phyloP scores from a whole-genome alignment of 1,140 invertebrate species.

The Teleopsis dalmanni region DNA sequence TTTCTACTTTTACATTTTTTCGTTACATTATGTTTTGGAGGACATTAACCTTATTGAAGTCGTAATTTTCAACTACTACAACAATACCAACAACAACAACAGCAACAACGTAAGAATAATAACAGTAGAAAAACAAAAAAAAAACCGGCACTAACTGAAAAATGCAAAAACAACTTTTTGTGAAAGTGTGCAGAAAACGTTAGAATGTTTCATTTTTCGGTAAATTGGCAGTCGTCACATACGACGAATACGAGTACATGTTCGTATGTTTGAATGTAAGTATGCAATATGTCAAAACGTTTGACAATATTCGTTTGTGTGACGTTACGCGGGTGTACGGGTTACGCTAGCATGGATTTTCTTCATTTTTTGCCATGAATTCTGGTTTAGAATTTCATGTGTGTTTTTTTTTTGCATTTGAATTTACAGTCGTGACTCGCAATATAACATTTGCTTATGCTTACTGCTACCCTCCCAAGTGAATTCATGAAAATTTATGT shows the following conservation, averaged over 20 bases:
- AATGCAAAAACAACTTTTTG: too few relatives aligned
- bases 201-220: conserved; percentile 5
- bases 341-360: not conserved
- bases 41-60: conserved; percentile 15
- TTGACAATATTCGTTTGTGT: too few relatives aligned
- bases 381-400: not conserved
- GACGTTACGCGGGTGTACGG: too few relatives aligned
- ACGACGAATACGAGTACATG: not conserved
- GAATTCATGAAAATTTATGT: too few relatives aligned
- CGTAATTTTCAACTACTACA: conserved; percentile 7
- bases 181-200: conserved; percentile 12
- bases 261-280: not conserved
- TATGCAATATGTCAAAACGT: too few relatives aligned
- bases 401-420: too few relatives aligned
- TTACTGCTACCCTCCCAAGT: too few relatives aligned
- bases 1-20: conserved; percentile 12
- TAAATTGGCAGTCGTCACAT: not conserved
- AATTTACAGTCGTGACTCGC: too few relatives aligned
- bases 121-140: too few relatives aligned
- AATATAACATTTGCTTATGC: too few relatives aligned
- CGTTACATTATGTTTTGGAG: conserved; percentile 15
- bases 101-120: not conserved
- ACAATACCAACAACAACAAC: not conserved
- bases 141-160: too few relatives aligned
- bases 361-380: not conserved